Percentiles rank a stretch among this genome's conserved stretches.
Conservation (phyloP, 2,797 vertebrate species). For the Spheniscus humboldti region DNA sequence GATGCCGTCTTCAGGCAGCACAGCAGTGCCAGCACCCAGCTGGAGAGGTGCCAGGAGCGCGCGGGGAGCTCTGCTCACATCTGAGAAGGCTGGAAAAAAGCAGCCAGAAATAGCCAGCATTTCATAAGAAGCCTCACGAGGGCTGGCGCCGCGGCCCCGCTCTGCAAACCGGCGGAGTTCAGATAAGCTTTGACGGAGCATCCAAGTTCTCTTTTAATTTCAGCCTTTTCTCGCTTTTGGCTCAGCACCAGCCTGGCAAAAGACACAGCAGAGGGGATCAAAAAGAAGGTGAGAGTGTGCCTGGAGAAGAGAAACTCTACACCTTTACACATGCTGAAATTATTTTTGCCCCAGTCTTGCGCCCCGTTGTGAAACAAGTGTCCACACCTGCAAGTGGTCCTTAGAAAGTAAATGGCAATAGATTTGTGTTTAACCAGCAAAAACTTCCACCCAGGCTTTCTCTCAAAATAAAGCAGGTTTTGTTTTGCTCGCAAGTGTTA, state of each 20-base stretch:
- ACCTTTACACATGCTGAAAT: background rate
- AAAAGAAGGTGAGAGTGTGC: background rate
- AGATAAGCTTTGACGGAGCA: background rate
- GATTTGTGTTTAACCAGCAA: background rate
- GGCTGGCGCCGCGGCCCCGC: fast-evolving
- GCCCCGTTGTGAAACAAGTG: background rate
- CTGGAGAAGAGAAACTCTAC: background rate
- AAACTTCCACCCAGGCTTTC: background rate
- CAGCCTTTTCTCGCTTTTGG: background rate
- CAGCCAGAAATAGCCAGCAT: background rate
- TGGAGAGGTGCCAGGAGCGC: background rate
- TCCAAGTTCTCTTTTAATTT: background rate
- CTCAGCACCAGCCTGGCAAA: background rate
- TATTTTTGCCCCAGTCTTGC: background rate
- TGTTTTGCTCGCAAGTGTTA: background rate
- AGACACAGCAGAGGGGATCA: background rate
- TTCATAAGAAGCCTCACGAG: background rate
- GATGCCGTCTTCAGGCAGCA: background rate
- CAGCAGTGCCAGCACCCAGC: background rate
- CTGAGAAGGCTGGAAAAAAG: conserved; percentile 3
- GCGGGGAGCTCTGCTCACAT: background rate
- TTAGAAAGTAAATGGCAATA: background rate
- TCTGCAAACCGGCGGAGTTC: background rate
- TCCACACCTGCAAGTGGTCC: background rate
- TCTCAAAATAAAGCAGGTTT: background rate